Evolutionary conservation across 2,797 vertebrate genomes (phyloP), one percentile per base, ranked within the genome.

Genomic region (Scarus forsteni): DNA sequence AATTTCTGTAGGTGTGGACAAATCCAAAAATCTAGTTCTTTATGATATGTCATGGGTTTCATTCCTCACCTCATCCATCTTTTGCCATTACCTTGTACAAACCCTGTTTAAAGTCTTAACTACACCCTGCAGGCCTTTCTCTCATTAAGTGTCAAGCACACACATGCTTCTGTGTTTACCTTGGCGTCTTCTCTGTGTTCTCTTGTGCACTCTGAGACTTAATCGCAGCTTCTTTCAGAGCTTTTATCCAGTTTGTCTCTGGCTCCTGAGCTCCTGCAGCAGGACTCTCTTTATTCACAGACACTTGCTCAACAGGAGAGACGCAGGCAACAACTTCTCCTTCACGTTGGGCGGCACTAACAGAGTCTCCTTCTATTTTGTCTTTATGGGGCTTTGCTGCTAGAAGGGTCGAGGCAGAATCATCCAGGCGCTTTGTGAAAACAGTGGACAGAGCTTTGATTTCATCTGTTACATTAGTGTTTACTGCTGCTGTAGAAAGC

Each of bases 231-330:
- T 93, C 89, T 81, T 87, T 92, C 42, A 94, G 81, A 42, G 85
- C 85, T 86, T 75, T 75, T 55, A 94, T 92, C 94, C 94, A 94
- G 77, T 80, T 81, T 78, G 69, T 83, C 0, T 89, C 73, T 76
- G 75, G 60, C 27, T 81, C 73, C 50, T 43, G 62, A 19, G 62
- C 51, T 16, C 3, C 84, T 16, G 57, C 35, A 66, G 49, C 50
- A 18, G 74, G 45, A 70, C 43, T 77, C 53, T 63, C 66, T 66
- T 62, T 27, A 18, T 73, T 78, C 53, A 52, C 71, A 39, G 66
- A 64, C 38, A 4, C 54, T 59, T 66, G 60, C 60, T 75, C 66
- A 66, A 15, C 58, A 58, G 53, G n/a, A 40, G 64, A 38, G 55
- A 54, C 8, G 60, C 27, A 11, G 63, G 40, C 11, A n/a, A 64